Base-by-base conservation (phyloP, 2,113 vertebrate genomes). In the Nibea coibor region DNA sequence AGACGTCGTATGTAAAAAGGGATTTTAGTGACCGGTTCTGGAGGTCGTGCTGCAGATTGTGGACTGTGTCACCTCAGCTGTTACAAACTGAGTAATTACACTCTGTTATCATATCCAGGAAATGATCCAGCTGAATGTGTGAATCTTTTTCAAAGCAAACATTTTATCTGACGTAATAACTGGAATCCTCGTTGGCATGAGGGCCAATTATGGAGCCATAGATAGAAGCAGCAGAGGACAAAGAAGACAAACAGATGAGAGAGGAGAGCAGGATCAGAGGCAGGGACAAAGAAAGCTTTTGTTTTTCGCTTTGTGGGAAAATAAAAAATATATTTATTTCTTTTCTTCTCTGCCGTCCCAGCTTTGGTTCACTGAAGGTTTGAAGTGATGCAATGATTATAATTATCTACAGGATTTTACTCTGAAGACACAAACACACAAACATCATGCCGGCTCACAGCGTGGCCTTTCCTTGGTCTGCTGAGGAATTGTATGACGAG, bases 181-280 rank as follows among this genome's bases (percentile, higher is more conserved):
- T 24, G 54, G 39, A 72, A 19, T 47, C 62, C 42, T 57, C 35
- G 4, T 1, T 0, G 22, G 11, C 81, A 28, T 24, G 31, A 51
- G 35, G 19, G 15, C 8, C 12, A 78, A 65, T 83, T 74, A 80
- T 51, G 20, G 61, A 72, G 59, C 65, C 61, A 45, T 62, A 28
- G 17, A 67, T 47, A 69, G 67, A 69, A 53, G 3, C 53, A 0
- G 24, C 51, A 42, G 59, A 80, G 58, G 53, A 76, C 17, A 5
- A 53, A 24, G 51, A 7, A 12, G 57, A 67, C 58, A 53, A 35
- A 26, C 45, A 63, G 54, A 86, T 58, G 22, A 63, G 77, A 63
- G 53, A 65, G 26, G 58, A 64, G 48, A 82, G 70, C 1, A 9
- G 45, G 50, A 53, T 66, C 28, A 64, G 28, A 4, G 48, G 39